A percentile compares a stretch with the other conserved stretches of the same genome.
phyloP scores from a whole-genome alignment of 30 jellyfish, hydroid and myxozoan genomes.

The Chironex yamaguchii region DNA sequence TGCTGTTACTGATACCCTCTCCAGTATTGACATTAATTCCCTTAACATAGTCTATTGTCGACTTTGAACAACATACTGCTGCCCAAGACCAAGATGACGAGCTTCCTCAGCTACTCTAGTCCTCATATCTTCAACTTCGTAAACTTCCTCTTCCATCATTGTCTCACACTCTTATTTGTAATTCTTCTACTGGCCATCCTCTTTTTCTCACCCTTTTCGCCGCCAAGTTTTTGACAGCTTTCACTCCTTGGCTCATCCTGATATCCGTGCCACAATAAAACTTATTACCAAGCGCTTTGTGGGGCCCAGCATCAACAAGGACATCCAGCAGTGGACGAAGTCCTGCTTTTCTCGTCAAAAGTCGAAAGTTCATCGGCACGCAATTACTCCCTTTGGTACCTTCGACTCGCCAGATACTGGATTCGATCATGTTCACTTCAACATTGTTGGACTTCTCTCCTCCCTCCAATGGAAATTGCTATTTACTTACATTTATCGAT shows the following conservation, averaged over 20 bases:
- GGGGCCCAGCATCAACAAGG: slow-evolving; percentile 48
- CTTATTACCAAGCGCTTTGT: slow-evolving; percentile 6
- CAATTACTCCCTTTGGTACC: neutral
- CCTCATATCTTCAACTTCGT: neutral
- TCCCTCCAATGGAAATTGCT: no score
- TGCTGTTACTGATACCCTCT: no score
- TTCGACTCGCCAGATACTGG: no score
- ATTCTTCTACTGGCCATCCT: neutral
- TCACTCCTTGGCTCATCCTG: slow-evolving; percentile 19
- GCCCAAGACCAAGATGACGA: neutral
- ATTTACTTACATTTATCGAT: neutral
- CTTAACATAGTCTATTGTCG: no score
- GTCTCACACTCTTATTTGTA: neutral
- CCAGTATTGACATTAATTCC: no score
- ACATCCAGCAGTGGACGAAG: slow-evolving; percentile 32
- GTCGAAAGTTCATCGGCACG: slow-evolving; percentile 21
- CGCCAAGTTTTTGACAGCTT: neutral
- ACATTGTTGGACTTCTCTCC: no score
- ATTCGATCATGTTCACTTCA: no score
- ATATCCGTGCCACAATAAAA: slow-evolving; percentile 22
- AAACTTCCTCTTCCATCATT: neutral
- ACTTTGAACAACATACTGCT: neutral
- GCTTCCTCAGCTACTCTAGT: neutral
- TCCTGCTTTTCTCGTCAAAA: slow-evolving; percentile 38
- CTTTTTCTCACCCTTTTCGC: neutral